phyloP scores from a whole-genome alignment of 2,113 vertebrate species.

The Psilopogon haemacephalus region DNA sequence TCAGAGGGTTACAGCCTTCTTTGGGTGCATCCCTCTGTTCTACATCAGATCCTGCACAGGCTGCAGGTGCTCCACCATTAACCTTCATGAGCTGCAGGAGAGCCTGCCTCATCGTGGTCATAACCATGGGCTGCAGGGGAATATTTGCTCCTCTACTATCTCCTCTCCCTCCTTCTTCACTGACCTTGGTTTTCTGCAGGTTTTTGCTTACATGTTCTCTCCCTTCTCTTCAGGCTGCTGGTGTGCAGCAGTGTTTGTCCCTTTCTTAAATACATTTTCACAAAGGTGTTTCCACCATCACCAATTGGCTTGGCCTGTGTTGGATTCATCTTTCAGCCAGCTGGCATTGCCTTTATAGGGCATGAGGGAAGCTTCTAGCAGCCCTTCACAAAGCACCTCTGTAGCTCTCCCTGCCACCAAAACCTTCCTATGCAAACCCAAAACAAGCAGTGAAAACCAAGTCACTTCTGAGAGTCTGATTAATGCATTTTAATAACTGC shows the following conservation, averaged over 20 bases:
- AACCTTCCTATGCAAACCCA: background rate
- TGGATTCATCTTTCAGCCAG: background rate
- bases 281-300: background rate
- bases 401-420: background rate
- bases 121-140: background rate
- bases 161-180: background rate
- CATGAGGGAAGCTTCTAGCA: background rate
- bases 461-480: background rate
- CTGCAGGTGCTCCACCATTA: no score
- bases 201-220: background rate
- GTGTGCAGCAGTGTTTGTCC: background rate
- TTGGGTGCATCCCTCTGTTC: background rate
- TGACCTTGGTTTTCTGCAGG: no score
- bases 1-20: background rate
- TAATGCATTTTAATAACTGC: background rate
- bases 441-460: background rate
- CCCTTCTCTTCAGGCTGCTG: background rate
- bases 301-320: background rate
- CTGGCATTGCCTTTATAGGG: background rate
- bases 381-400: background rate
- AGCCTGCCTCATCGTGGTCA: rapidly evolving
- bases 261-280: background rate
- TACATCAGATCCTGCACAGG: rapidly evolving
- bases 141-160: background rate
- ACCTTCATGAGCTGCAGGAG: background rate